Conservation (phyloP, 2,797 vertebrate species). For the Siniperca scherzeri region DNA sequence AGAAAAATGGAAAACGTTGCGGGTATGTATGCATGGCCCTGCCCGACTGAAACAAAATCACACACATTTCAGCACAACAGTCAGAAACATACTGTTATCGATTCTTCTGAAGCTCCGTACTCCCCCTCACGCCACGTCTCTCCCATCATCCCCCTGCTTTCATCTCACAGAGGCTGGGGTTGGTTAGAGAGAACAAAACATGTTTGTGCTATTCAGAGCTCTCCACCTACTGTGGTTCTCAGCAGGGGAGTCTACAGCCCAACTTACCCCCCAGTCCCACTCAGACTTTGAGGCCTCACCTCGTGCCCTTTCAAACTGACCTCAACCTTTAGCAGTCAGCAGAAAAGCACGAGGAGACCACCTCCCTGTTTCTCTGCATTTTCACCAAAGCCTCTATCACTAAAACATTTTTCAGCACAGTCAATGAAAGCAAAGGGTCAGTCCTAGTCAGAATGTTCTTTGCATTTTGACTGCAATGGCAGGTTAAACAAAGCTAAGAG, state of each 20-base stretch:
- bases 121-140: conserved; percentile 25
- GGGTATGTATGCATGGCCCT: background rate
- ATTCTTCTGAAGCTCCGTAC: conserved; percentile 52
- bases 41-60: conserved; percentile 4
- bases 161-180: conserved; percentile 50
- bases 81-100: conserved; percentile 47
- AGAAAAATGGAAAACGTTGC: conserved; percentile 29
- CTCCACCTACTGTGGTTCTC: conserved; percentile 55
- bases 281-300: conserved; percentile 65
- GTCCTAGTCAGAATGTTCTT: background rate
- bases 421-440: conserved; percentile 14
- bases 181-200: conserved; percentile 54
- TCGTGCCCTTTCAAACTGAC: conserved; percentile 63
- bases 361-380: conserved; percentile 28
- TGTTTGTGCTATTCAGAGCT: conserved; percentile 55
- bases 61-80: conserved; percentile 13
- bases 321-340: conserved; percentile 61
- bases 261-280: conserved; percentile 31
- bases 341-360: conserved; percentile 37
- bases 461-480: conserved; percentile 1
- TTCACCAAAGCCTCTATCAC: conserved; percentile 18
- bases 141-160: conserved; percentile 62
- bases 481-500: conserved; percentile 1
- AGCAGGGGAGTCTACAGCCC: conserved; percentile 55
- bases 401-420: conserved; percentile 16